Evolutionary conservation across 1,140 invertebrate species (phyloP).

Genomic region (Drosophila yakuba): DNA sequence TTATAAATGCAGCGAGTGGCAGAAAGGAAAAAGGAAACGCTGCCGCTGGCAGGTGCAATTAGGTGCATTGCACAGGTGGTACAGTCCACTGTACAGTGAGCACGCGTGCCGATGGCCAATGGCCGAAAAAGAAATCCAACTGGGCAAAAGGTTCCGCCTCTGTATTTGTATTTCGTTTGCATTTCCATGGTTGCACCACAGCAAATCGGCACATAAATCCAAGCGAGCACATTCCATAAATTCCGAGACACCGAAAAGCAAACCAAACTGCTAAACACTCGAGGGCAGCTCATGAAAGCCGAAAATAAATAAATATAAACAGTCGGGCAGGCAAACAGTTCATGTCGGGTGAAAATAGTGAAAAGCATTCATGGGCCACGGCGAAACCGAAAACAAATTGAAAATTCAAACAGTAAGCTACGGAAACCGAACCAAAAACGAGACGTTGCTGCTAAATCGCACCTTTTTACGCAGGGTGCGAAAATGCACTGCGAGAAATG

Average conservation of each 20-base stretch:
- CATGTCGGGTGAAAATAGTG: conserved; percentile 66
- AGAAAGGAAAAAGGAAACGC: conserved; percentile 50
- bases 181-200: neutral
- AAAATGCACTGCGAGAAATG: conserved; percentile 2
- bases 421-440: conserved; percentile 17
- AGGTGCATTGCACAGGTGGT: conserved; percentile 11
- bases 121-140: conserved; percentile 17
- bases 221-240: conserved; percentile 45
- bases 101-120: neutral
- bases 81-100: conserved; percentile 13
- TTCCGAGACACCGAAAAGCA: conserved; percentile 29
- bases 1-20: conserved; percentile 32
- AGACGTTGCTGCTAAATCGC: conserved; percentile 20
- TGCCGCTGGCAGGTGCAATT: conserved; percentile 34
- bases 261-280: conserved; percentile 4
- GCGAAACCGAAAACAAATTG: conserved; percentile 36
- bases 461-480: neutral
- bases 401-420: conserved; percentile 36
- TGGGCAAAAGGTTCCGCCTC: neutral
- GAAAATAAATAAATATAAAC: conserved; percentile 30
- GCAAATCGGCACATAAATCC: conserved; percentile 22
- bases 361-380: conserved; percentile 58
- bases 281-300: conserved; percentile 3
- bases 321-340: conserved; percentile 16
- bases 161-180: neutral